Base-by-base conservation (phyloP, 2,113 vertebrate genomes). In the Calyptommatus sinebrachiatus region DNA sequence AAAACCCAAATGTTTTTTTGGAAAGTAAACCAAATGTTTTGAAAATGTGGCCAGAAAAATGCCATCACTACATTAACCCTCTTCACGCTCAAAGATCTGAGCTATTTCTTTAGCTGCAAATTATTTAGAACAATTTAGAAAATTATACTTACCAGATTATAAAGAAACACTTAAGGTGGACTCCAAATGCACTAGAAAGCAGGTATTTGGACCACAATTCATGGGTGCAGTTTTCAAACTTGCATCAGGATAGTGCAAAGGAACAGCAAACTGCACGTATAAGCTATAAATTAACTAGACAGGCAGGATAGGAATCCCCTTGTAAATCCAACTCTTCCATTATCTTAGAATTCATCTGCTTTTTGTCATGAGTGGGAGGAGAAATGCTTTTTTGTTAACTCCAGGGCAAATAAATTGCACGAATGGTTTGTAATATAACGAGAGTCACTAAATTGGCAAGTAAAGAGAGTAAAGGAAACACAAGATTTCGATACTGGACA, bases 301-400 rank as follows among this genome's bases (percentile, higher is more conserved):
- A 28, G 31, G 67, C 62, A 26, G 16, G 26, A 20, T 29, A 21
- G 29, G 20, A 81, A 11, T 74, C 46, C 73, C 24, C 11, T 5
- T 8, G 65, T 68, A 8, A 71, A 88, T 71, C 71, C 81, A 73
- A 48, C 86, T 53, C 35, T 45, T 20, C 71, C 74, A 82, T 82
- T 74, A 67, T 20, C 82, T 76, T 70, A 18, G 72, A 79, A 60
- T 31, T 26, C 71, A 63, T 21, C 46, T 10, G 57, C 67, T 83
- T 62, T 88, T 80, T 66, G 73, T 48, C 0, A 18, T 4, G 45
- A 24, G 67, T 73, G 66, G 21, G 0, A 73, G 76, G 9, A 69
- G 76, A 72, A 71, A 62, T 63, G 1, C 67, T 28, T 86, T 65
- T 71, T 31, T 28, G 50, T 67, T 67, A 53, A 76, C 85, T 5